Conservation (phyloP, 2,797 vertebrate species). For the Vipera latastei region DNA sequence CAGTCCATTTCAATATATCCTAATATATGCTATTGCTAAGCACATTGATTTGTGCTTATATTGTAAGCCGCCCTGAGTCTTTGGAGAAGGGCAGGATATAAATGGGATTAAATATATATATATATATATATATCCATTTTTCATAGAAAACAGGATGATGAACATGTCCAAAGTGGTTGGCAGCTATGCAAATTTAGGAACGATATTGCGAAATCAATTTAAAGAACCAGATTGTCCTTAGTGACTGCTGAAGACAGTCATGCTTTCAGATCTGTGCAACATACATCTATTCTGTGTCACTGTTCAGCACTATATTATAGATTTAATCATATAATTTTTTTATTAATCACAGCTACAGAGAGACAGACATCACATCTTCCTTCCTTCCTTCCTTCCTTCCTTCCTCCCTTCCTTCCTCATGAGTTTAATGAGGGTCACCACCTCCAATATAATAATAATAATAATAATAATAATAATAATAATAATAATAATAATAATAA, state of each 20-base stretch:
- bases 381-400: not conserved
- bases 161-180: constrained; percentile 50
- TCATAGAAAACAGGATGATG: constrained; percentile 30
- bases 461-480: too few species aligned
- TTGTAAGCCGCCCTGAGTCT: too few species aligned
- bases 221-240: constrained; percentile 33
- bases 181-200: constrained; percentile 57
- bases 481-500: too few species aligned
- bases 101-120: too few species aligned
- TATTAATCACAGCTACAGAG: constrained; percentile 67
- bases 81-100: too few species aligned
- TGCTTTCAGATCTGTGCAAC: constrained; percentile 56
- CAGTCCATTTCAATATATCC: not conserved
- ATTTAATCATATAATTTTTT: constrained; percentile 68
- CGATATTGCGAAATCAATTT: constrained; percentile 42
- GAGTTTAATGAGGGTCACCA: constrained; percentile 16
- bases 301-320: constrained; percentile 54
- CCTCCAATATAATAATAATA: too few species aligned
- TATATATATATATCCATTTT: constrained; percentile 9
- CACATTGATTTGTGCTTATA: too few species aligned
- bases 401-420: not conserved
- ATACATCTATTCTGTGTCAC: constrained; percentile 65
- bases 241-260: constrained; percentile 66
- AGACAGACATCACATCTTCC: constrained; percentile 32
- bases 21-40: too few species aligned